Base-by-base conservation (phyloP, 2,888 invertebrate genomes). In the Dicyrtoma fusca region DNA sequence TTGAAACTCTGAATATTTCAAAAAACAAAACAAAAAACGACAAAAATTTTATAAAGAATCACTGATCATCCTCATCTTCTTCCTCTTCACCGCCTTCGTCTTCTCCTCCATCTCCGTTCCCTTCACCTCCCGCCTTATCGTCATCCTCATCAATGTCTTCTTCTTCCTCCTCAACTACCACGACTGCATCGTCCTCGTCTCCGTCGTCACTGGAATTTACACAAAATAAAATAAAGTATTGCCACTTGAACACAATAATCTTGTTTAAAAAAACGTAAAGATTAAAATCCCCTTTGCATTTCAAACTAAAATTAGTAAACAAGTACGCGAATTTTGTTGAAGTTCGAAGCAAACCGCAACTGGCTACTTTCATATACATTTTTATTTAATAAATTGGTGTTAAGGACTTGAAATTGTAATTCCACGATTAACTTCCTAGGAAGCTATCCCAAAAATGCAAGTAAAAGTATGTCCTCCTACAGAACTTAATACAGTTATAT, bases 151-250 rank as follows among this genome's bases (percentile, higher is more conserved):
- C 73, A 11, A 69, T 69, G 42, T 59, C 69, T 45, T 73, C 76
- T 44, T 73, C 72, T 26, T 75, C 75, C 34, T 75, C 75, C 17
- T 73, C 75, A 23, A 75, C 75, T 0, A 75, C 75, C 6, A 73
- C 75, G 1, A 73, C 75, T 8, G 72, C 75, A 44, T 73, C 75
- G 42, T 75, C 75, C 11, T 73, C 75, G 11, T 75, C 75, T n/a
- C 72, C 75, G 21, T 75, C 75, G 17, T 75, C 75, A 68, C 70
- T 69, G 19, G 49, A 49, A 49, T 49, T 14, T 34, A 34, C 34
- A 34, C 3, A 34, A 34, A 34, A 34, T 8, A 34, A 34, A 34
- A 34, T n/a, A n/a, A n/a, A 11, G 45, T 45, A 45, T 11, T 13
- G 10, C 45, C 51, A 51, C 6, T 17, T 19, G 6, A 19, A 11